Evolutionary conservation across 2,113 vertebrate genomes (phyloP).

Genomic region (Carassius carassius): DNA sequence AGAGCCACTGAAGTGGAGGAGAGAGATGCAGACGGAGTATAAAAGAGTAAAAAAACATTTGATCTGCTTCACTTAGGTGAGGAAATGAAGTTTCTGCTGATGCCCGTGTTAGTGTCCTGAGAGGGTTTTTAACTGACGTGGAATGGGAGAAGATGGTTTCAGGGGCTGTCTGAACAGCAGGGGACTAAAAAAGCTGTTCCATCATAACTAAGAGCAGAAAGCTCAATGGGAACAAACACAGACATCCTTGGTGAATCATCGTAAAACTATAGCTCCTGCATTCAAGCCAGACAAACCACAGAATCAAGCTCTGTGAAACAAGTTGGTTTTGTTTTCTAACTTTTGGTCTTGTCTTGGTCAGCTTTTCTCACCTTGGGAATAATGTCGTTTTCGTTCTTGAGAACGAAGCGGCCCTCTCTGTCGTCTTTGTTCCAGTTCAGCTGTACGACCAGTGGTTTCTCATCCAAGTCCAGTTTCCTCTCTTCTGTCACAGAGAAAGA

Average conservation of each 20-base stretch:
- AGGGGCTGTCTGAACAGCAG: slow-evolving; percentile 10
- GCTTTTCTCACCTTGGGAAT: slow-evolving; percentile 82
- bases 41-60: too few species aligned
- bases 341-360: background rate
- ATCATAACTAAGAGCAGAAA: background rate
- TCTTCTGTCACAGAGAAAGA: slow-evolving; percentile 83
- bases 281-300: background rate
- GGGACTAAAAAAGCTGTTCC: slow-evolving; percentile 15
- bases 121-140: slow-evolving; percentile 12
- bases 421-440: slow-evolving; percentile 99
- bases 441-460: slow-evolving; percentile 97
- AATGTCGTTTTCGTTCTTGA: slow-evolving; percentile 97
- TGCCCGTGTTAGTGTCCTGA: slow-evolving; percentile 27
- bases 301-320: background rate
- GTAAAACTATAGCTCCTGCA: background rate
- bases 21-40: background rate
- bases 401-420: slow-evolving; percentile 93
- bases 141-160: slow-evolving; percentile 7
- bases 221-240: slow-evolving; percentile 4
- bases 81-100: slow-evolving; percentile 46
- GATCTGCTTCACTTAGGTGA: slow-evolving; percentile 13
- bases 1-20: slow-evolving; percentile 22
- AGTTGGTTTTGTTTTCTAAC: background rate
- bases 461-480: slow-evolving; percentile 96
- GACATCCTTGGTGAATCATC: background rate